Conservation (phyloP, 2,113 vertebrate genomes). For the Typhlomys cinereus region DNA sequence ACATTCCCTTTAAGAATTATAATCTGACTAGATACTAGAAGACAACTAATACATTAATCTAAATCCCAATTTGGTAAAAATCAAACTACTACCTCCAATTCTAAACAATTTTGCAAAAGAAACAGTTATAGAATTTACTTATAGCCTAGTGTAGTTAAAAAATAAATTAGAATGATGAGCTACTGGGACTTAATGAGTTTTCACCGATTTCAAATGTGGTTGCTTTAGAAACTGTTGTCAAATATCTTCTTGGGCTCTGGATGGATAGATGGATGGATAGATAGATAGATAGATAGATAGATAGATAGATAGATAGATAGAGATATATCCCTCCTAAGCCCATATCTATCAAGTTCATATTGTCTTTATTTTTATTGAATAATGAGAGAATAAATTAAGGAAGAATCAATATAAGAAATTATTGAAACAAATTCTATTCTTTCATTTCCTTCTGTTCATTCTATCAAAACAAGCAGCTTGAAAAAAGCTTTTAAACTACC, state of each 20-base stretch:
- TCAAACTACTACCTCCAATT: not conserved
- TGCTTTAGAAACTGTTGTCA: not conserved
- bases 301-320: too few species aligned
- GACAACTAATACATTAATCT: not conserved
- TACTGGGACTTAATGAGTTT: not conserved
- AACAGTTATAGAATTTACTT: not conserved
- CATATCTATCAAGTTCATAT: not conserved
- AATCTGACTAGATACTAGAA: not conserved
- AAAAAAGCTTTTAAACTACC: not conserved
- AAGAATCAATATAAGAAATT: not conserved
- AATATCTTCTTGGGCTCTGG: not conserved
- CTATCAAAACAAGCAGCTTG: not conserved
- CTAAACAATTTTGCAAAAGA: not conserved
- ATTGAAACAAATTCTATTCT: not conserved
- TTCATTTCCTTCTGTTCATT: not conserved
- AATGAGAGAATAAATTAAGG: not conserved
- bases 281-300: too few species aligned
- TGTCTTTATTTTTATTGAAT: not conserved
- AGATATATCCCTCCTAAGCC: not conserved
- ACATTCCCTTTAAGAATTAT: not conserved
- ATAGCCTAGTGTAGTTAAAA: not conserved
- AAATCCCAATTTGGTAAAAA: not conserved
- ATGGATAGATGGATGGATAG: too few species aligned
- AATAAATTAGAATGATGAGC: too few species aligned
- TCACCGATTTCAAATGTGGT: not conserved